phyloP scores from a whole-genome alignment of 2,113 vertebrate species.

The Castor canadensis region DNA sequence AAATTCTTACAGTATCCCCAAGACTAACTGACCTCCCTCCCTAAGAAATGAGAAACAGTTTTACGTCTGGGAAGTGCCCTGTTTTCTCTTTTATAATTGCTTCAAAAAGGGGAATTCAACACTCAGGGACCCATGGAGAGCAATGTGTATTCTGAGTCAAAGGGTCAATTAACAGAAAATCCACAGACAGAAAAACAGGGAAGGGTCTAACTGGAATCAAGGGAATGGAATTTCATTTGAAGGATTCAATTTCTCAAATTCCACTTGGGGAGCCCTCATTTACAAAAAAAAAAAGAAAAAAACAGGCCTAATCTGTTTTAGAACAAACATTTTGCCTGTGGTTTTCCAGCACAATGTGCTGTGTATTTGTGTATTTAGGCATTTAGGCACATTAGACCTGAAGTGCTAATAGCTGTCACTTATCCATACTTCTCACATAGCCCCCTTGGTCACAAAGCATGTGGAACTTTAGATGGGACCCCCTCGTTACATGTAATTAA shows the following conservation, averaged over 20 bases:
- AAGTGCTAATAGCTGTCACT: not conserved
- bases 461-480: not conserved
- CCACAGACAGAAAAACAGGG: not conserved
- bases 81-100: conserved; percentile 53
- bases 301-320: not conserved
- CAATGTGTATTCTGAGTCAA: not conserved
- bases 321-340: not conserved
- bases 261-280: not conserved
- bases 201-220: not conserved
- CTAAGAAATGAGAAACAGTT: conserved; percentile 44
- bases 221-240: not conserved
- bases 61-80: conserved; percentile 45
- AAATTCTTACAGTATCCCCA: not conserved
- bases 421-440: not conserved
- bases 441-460: not conserved
- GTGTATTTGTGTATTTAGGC: not conserved
- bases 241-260: not conserved
- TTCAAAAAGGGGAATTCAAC: conserved; percentile 14
- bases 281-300: not conserved
- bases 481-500: not conserved
- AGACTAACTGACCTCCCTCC: conserved; percentile 36
- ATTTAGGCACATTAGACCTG: not conserved
- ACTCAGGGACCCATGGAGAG: conserved; percentile 17
- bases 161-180: conserved; percentile 1
- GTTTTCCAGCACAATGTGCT: not conserved